phyloP scores from a whole-genome alignment of 64 coral and sea anemone species.

The Porites lutea region DNA sequence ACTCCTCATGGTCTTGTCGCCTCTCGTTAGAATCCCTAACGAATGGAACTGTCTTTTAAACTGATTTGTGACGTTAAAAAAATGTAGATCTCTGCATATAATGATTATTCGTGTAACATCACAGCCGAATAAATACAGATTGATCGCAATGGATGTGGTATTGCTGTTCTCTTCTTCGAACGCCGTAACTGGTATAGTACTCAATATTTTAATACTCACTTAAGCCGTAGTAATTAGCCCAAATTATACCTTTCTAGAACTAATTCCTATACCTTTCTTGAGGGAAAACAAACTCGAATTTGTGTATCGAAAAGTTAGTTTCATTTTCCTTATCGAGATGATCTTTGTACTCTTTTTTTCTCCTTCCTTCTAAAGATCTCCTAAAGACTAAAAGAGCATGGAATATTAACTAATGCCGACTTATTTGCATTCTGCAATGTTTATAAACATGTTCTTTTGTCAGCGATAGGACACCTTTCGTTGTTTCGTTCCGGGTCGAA shows the following conservation, averaged over 20 bases:
- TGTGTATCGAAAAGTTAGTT: too few relatives aligned
- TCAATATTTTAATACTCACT: not conserved
- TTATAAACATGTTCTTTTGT: not conserved
- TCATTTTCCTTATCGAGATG: too few relatives aligned
- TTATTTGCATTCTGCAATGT: not conserved
- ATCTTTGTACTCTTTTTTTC: too few relatives aligned
- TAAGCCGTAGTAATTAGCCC: too few relatives aligned
- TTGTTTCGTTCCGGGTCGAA: too few relatives aligned
- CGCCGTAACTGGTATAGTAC: not conserved
- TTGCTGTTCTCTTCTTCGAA: not conserved
- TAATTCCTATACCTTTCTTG: too few relatives aligned
- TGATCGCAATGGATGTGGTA: constrained; percentile 31
- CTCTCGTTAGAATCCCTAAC: constrained; percentile 20
- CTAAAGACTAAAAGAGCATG: not conserved
- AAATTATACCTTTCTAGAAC: too few relatives aligned
- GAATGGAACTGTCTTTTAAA: constrained; percentile 41
- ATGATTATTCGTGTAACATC: constrained; percentile 28
- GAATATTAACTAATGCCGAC: not conserved
- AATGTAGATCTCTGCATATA: constrained; percentile 29
- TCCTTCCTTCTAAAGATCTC: too few relatives aligned
- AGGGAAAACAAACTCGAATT: too few relatives aligned
- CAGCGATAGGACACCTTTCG: too few relatives aligned
- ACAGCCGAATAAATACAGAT: constrained; percentile 44
- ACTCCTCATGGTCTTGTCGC: constrained; percentile 51
- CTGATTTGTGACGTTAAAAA: constrained; percentile 47